These are phyloP conservation scores for Peromyscus maniculatus DNA, from an alignment of 2,113 vertebrate genomes.

Conservation along the genomic window DNA sequence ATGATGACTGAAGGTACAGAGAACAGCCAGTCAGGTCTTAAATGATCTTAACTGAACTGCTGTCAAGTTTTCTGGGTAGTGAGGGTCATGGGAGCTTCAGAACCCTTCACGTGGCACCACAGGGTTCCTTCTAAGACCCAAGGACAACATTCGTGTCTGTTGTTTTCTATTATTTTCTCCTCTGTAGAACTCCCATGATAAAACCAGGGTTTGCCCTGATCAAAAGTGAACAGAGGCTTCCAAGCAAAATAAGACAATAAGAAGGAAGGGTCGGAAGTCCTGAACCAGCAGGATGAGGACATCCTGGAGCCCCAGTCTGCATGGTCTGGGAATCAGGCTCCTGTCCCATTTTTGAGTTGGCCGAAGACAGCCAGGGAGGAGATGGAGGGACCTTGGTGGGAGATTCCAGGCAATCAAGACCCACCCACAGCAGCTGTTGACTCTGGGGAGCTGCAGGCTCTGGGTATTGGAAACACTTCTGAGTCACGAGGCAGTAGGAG, in stretches of 20 bases:
- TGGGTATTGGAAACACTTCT: background rate
- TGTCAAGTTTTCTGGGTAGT: background rate
- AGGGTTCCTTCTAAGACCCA: background rate
- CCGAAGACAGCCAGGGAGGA: background rate
- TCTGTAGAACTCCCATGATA: background rate
- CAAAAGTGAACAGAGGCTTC: background rate
- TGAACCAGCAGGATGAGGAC: background rate
- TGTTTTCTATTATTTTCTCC: background rate
- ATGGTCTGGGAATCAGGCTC: too few species aligned
- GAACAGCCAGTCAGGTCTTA: background rate
- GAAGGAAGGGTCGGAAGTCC: background rate
- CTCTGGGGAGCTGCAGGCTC: slow-evolving; percentile 5
- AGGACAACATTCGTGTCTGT: background rate
- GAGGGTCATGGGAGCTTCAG: background rate
- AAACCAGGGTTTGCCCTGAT: background rate
- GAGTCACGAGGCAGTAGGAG: slow-evolving; percentile 50
- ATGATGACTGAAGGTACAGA: background rate
- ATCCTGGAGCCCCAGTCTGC: background rate
- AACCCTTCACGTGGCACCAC: rapidly evolving
- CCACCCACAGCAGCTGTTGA: background rate
- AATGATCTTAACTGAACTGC: background rate
- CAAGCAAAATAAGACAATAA: background rate
- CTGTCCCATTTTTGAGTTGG: background rate
- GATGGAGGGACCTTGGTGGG: background rate
- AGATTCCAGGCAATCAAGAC: background rate